These are phyloP conservation scores for Dipodomys spectabilis DNA, from an alignment of 2,113 vertebrate genomes.

Conservation along the genomic window DNA sequence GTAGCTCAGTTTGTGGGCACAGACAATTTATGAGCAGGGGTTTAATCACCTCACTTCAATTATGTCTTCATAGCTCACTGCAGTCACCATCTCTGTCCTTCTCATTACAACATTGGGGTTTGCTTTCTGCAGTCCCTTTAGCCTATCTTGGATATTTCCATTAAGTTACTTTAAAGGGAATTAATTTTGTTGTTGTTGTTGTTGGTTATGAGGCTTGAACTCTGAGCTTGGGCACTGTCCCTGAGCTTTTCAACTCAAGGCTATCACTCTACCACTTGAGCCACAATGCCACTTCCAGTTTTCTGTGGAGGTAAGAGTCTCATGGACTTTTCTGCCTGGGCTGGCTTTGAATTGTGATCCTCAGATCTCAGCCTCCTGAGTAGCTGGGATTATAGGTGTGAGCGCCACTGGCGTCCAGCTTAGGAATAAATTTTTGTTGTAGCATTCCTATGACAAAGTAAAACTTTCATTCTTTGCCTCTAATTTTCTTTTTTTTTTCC, in stretches of 20 bases:
- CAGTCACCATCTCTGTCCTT: background rate
- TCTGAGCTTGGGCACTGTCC: no score
- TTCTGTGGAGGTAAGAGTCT: no score
- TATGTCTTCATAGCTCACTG: slow-evolving; percentile 6
- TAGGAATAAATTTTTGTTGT: slow-evolving; percentile 6
- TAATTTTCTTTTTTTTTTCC: background rate
- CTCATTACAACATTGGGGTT: background rate
- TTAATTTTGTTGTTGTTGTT: slow-evolving; percentile 30
- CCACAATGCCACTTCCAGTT: no score
- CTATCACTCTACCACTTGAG: no score
- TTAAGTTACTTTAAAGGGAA: slow-evolving; percentile 34
- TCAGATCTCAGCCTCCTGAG: no score
- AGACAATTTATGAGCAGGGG: background rate
- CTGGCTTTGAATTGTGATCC: no score
- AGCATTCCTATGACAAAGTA: slow-evolving; percentile 48
- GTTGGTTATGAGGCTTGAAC: no score
- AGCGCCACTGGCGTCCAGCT: no score
- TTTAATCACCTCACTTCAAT: slow-evolving; percentile 26
- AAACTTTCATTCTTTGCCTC: slow-evolving; percentile 31
- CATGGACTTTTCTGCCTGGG: no score
- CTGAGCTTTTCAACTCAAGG: no score
- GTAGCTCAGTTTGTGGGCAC: background rate
- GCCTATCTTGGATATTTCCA: background rate
- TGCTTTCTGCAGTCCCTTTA: background rate
- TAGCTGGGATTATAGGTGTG: no score